Conservation (phyloP, 2,113 vertebrate genomes). For the Forbesichthys agassizii region DNA sequence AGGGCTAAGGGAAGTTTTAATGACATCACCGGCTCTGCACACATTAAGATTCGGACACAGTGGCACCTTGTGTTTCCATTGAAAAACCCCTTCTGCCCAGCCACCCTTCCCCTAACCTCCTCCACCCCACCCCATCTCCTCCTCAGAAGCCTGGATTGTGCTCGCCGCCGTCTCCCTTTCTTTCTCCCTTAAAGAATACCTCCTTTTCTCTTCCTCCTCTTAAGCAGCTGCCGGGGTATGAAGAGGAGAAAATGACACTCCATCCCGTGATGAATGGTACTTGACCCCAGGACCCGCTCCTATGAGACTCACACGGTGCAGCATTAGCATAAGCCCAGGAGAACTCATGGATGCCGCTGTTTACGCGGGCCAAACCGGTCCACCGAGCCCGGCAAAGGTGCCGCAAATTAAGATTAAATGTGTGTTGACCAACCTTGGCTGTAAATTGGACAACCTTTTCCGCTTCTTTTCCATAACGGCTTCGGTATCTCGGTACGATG, state of each 20-base stretch:
- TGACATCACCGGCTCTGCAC: constrained; percentile 92
- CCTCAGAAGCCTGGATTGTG: constrained; percentile 87
- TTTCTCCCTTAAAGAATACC: constrained; percentile 61
- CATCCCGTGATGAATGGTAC: constrained; percentile 96
- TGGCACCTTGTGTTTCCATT: constrained; percentile 94
- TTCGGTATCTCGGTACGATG: constrained; percentile 38
- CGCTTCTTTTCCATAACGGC: background rate
- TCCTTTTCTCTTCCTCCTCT: constrained; percentile 69
- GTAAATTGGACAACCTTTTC: constrained; percentile 80
- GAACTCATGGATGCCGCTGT: constrained; percentile 56
- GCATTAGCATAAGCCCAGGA: constrained; percentile 58
- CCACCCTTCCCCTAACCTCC: background rate
- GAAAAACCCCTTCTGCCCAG: constrained; percentile 25
- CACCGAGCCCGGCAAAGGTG: constrained; percentile 55
- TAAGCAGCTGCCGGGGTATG: constrained; percentile 85
- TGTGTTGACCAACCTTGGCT: constrained; percentile 77
- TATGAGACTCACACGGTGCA: constrained; percentile 78
- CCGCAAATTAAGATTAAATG: constrained; percentile 82
- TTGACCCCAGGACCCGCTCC: constrained; percentile 87
- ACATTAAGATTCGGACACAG: constrained; percentile 91
- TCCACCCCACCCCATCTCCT: constrained; percentile 37
- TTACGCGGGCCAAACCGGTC: constrained; percentile 37
- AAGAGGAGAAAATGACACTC: constrained; percentile 96
- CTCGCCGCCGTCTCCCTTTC: constrained; percentile 73
- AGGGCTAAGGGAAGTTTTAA: constrained; percentile 70